A percentile compares a stretch with the other conserved stretches of the same genome.
Conservation (phyloP, 2,797 vertebrate species). For the Sylvia borin region DNA sequence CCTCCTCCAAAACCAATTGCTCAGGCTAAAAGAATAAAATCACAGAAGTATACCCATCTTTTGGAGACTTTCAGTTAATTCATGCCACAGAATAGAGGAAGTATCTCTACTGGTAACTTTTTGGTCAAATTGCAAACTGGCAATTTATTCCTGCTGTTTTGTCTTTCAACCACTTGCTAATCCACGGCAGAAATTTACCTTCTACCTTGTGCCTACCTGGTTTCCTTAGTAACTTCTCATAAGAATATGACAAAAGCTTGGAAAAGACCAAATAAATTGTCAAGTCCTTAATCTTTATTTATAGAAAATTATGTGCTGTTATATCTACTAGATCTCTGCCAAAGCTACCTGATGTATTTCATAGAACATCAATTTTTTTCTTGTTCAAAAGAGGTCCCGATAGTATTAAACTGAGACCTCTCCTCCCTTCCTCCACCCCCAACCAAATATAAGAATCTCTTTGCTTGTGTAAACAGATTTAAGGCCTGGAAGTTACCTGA, state of each 20-base stretch:
- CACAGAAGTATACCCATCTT: background rate
- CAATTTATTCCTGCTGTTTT: slow-evolving; percentile 6
- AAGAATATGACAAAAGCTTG: background rate
- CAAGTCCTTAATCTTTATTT: background rate
- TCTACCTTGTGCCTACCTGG: background rate
- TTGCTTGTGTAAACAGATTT: background rate
- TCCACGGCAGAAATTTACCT: background rate
- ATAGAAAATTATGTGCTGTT: background rate
- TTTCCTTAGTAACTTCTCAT: slow-evolving; percentile 37
- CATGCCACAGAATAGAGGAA: rapidly evolving
- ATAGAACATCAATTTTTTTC: background rate
- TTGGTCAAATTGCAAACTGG: background rate
- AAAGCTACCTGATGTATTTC: background rate
- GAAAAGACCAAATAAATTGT: background rate
- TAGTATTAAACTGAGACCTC: background rate
- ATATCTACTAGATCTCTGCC: background rate
- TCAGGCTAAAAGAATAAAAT: background rate
- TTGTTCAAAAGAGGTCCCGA: background rate
- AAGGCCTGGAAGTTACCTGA: background rate
- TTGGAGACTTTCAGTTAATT: background rate
- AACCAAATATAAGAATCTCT: background rate
- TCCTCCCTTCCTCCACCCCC: rapidly evolving
- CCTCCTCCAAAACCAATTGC: background rate
- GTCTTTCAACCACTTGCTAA: background rate
- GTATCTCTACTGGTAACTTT: background rate